These are phyloP conservation scores for Acrocephalus scirpaceus DNA, from an alignment of 2,797 vertebrate genomes.

Conservation along the genomic window DNA sequence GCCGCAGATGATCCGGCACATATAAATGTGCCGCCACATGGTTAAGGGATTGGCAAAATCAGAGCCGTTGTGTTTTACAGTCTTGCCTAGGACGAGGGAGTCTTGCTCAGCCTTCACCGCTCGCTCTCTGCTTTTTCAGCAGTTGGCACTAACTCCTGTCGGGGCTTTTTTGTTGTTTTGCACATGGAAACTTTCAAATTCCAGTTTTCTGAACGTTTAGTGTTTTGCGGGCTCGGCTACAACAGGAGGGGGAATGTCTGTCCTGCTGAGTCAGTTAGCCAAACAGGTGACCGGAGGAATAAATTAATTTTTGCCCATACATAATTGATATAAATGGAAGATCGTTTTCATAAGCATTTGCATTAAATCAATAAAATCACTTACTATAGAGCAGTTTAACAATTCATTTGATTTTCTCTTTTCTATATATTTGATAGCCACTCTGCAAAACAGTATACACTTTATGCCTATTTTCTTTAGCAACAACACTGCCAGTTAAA, in stretches of 20 bases:
- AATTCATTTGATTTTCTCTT: constrained; percentile 73
- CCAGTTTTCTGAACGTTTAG: neutral
- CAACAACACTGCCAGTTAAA: constrained; percentile 57
- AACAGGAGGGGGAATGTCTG: constrained; percentile 2
- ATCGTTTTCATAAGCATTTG: constrained; percentile 69
- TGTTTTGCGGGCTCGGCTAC: neutral
- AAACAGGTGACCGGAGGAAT: constrained; percentile 71
- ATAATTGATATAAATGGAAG: constrained; percentile 74
- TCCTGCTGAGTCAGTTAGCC: constrained; percentile 58
- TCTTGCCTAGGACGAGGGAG: constrained; percentile 46
- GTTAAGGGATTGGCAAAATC: constrained; percentile 62
- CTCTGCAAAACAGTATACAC: constrained; percentile 47
- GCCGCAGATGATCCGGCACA: constrained; percentile 58
- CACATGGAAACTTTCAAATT: constrained; percentile 53
- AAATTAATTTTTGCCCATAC: constrained; percentile 75
- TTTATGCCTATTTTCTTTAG: constrained; percentile 58
- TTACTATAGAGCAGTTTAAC: constrained; percentile 68
- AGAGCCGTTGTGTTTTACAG: constrained; percentile 58
- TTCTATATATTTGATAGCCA: constrained; percentile 61
- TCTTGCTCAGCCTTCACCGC: constrained; percentile 53
- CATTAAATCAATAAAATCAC: constrained; percentile 75
- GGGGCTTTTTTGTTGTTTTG: constrained; percentile 61
- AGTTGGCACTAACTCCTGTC: constrained; percentile 55
- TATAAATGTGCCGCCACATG: constrained; percentile 61
- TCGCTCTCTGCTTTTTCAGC: constrained; percentile 59